A percentile compares a stretch with the other conserved stretches of the same genome.
Conservation (phyloP, 2,797 vertebrate genomes). For the Urophycis tenuis region DNA sequence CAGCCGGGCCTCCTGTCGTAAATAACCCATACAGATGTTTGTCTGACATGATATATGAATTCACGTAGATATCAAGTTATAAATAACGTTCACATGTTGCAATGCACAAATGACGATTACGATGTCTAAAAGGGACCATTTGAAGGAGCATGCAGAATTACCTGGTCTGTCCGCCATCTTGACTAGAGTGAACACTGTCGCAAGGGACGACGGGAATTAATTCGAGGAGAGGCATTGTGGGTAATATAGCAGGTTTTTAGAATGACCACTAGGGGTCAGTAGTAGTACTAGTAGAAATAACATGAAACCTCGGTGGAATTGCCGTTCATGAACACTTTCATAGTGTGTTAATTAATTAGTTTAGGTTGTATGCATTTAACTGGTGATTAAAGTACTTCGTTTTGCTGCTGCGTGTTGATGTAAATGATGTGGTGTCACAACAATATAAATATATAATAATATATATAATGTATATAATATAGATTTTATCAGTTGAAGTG, state of each 20-base stretch:
- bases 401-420: not conserved
- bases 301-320: not conserved
- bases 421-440: not conserved
- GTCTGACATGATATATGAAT: rapidly evolving
- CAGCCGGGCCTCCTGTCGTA: conserved; percentile 35
- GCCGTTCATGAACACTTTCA: no score
- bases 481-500: not conserved
- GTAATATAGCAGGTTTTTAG: conserved; percentile 1
- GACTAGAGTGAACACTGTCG: conserved; percentile 37
- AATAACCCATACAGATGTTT: rapidly evolving
- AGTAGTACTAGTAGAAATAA: conserved; percentile 10
- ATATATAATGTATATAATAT: no score
- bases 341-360: not conserved
- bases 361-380: not conserved
- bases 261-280: conserved; percentile 36
- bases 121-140: not conserved
- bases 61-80: not conserved
- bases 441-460: no score
- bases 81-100: not conserved
- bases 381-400: not conserved
- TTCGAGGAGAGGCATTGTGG: conserved; percentile 53
- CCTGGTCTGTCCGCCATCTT: conserved; percentile 78
- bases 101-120: not conserved
- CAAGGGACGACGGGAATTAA: conserved; percentile 56
- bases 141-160: conserved; percentile 44